Evolutionary conservation across 2,888 invertebrate species (phyloP), one percentile per base, ranked within the genome.

Genomic region (Coecobrya sp.): DNA sequence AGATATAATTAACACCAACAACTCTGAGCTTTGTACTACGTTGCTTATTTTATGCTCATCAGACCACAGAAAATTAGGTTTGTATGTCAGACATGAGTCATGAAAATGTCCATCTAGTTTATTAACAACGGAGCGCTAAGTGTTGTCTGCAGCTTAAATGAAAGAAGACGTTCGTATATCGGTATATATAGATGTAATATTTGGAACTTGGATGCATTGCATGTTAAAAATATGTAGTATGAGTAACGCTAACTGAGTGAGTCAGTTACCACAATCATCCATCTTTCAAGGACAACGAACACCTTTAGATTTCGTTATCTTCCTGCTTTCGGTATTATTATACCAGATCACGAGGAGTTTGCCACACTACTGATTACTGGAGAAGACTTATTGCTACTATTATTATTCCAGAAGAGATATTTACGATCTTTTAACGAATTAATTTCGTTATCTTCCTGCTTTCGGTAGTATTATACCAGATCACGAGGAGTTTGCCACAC

Each of bases 241-340:
- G 36, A 36, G n/a, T 36, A 7, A 36, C 3, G 36, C 2, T 52
- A 10, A 59, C n/a, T n/a, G 5, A 59, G 19, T 59, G 59, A 59
- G 59, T 59, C 59, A 59, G 59, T 16, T 11, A 22, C 25, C 25
- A 62, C 62, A 25, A 19, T 10, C 22, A 62, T 7, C 1, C 49
- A 10, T 49, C 49, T 49, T 13, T 81, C 81, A 81, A 81, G 81
- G 81, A 52, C 81, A 30, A 81, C 55, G 16, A 81, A 81, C 30
- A 49, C 55, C 81, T 55, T 55, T 55, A 36, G 52, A 27, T 10
- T 36, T 62, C 25, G 62, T 62, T 62, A 27, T 52, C 81, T 45
- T 42, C 45, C 36, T 22, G 3, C n/a, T 45, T 79, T 42, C 8
- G 16, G 62, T 25, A 62, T 25, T 62, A 62, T 25, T 62, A 22